Conservation (phyloP, 2,113 vertebrate genomes). For the Cygnus buccinator region DNA sequence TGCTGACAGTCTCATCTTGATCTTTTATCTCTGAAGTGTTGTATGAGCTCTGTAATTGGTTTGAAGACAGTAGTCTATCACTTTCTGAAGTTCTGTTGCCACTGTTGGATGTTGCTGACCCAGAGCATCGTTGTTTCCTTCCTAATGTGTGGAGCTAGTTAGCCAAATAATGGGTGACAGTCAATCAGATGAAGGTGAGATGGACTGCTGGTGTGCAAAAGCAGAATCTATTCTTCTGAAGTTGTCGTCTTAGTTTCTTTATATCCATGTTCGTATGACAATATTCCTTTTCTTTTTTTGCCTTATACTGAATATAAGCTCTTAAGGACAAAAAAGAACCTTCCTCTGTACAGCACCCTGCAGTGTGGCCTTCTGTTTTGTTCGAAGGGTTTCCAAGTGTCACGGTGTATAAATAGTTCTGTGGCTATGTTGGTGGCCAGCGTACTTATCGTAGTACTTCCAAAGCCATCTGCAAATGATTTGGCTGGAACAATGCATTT, state of each 20-base stretch:
- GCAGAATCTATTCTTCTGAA: not conserved
- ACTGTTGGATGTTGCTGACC: not conserved
- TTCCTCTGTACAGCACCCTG: not conserved
- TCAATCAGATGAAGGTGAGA: not conserved
- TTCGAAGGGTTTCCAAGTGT: conserved; percentile 18
- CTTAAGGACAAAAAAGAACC: conserved; percentile 6
- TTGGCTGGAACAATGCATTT: not conserved
- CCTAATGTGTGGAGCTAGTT: not conserved
- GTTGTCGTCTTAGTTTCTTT: not conserved
- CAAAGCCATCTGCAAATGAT: conserved; percentile 2
- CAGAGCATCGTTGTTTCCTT: not conserved
- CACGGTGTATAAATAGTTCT: not conserved
- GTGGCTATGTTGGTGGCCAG: not conserved
- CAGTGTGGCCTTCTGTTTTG: conserved; percentile 30
- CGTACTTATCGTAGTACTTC: not conserved
- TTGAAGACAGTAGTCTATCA: not conserved
- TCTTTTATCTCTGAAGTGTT: not conserved
- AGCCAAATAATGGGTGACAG: not conserved
- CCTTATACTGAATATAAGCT: not conserved
- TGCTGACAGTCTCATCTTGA: not conserved
- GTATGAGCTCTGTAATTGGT: not conserved
- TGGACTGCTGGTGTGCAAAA: not conserved
- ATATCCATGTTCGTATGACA: not conserved
- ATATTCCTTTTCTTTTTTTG: not conserved
- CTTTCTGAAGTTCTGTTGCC: not conserved